These are phyloP conservation scores for Euplagia quadripunctaria DNA, from an alignment of 2,888 invertebrate genomes.

Conservation along the genomic window DNA sequence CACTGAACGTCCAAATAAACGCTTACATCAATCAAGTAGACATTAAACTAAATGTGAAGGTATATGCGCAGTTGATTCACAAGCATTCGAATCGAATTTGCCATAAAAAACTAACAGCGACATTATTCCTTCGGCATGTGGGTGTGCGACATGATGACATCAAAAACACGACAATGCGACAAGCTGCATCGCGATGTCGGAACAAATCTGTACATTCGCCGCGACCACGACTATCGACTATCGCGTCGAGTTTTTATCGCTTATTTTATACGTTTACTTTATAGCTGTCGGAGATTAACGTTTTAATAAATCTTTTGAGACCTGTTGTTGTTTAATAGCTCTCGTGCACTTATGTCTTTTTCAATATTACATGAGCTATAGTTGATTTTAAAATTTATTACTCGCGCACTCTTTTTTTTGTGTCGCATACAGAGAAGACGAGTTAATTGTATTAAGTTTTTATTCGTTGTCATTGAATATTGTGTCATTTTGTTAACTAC, in stretches of 20 bases:
- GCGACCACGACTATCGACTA: conserved; percentile 34
- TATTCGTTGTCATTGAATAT: not conserved
- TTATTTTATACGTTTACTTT: conserved; percentile 34
- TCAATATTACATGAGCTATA: conserved; percentile 32
- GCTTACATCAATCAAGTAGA: conserved; percentile 1
- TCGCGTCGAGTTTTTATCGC: conserved; percentile 34
- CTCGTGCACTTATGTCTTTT: conserved; percentile 32
- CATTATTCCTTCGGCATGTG: conserved; percentile 30
- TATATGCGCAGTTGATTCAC: conserved; percentile 30
- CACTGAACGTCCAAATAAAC: not conserved
- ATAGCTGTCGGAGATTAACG: conserved; percentile 34
- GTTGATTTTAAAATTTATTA: conserved; percentile 37
- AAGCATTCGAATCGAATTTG: conserved; percentile 27
- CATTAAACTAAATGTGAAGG: conserved; percentile 3
- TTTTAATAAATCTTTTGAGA: conserved; percentile 44
- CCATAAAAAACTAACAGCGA: conserved; percentile 34
- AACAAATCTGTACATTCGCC: conserved; percentile 30
- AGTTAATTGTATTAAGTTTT: not conserved
- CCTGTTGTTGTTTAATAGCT: conserved; percentile 42
- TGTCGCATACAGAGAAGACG: not conserved
- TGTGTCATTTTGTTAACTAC: not conserved
- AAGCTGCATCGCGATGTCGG: conserved; percentile 29
- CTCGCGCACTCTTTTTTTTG: conserved; percentile 20
- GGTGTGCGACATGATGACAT: conserved; percentile 34
- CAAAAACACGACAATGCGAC: conserved; percentile 37